These are phyloP conservation scores for Sturmia bella DNA, from an alignment of 2,888 invertebrate species.

Conservation along the genomic window DNA sequence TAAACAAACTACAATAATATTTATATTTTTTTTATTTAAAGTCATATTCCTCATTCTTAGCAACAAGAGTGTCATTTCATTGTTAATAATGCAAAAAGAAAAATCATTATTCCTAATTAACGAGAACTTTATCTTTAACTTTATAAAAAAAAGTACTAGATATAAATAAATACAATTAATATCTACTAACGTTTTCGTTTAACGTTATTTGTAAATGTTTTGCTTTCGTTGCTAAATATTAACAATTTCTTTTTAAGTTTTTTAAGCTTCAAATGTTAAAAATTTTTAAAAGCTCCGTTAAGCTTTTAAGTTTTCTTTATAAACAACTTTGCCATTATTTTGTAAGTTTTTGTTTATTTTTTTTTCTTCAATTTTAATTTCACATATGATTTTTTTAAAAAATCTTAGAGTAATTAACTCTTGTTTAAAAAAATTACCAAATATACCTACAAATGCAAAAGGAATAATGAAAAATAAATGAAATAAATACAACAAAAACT, in stretches of 20 bases:
- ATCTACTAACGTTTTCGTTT: conserved; percentile 8
- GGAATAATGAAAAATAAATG: conserved; percentile 74
- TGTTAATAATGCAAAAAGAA: not conserved
- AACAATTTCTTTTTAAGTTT: conserved; percentile 18
- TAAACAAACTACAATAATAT: not conserved
- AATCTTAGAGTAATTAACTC: conserved; percentile 27
- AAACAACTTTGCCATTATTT: conserved; percentile 19
- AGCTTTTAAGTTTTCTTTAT: conserved; percentile 27
- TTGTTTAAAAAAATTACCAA: conserved; percentile 43
- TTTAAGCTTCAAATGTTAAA: conserved; percentile 31
- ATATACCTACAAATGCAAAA: conserved; percentile 73
- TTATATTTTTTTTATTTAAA: not conserved
- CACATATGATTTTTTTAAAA: conserved; percentile 19
- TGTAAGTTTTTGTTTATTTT: conserved; percentile 43
- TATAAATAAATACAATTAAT: conserved; percentile 8
- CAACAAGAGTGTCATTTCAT: conserved; percentile 40
- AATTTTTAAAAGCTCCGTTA: conserved; percentile 29
- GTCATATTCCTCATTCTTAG: not conserved
- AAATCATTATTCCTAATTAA: conserved; percentile 46
- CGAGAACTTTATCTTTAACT: no score
- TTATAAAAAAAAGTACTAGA: not conserved
- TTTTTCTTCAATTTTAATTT: conserved; percentile 9
- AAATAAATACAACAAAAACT: conserved; percentile 80
- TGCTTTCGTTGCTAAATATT: conserved; percentile 22
- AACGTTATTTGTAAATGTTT: conserved; percentile 21